Percentiles rank a stretch among this genome's conserved stretches.
Conservation (phyloP, 2,113 vertebrate genomes). For the Tragelaphus scriptus region DNA sequence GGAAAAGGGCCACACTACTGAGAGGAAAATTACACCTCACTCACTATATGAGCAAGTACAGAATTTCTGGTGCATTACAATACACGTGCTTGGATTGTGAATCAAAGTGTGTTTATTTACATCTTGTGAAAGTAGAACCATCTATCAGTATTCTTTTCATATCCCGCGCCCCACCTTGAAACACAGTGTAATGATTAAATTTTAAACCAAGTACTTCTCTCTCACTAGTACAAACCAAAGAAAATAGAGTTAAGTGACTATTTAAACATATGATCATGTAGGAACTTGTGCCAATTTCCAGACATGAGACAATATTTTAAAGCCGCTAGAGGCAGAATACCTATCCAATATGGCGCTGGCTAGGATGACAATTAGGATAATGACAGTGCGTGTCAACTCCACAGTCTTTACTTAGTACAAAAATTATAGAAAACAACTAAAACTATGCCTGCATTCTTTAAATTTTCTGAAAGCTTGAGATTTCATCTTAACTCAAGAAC, state of each 20-base stretch:
- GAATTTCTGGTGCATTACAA: not conserved
- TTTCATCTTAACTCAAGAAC: not conserved
- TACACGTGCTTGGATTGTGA: not conserved
- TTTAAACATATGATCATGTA: not conserved
- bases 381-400: not conserved
- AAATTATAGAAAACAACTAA: not conserved
- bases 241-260: not conserved
- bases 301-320: not conserved
- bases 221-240: not conserved
- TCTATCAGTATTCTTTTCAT: not conserved
- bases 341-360: not conserved
- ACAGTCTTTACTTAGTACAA: not conserved
- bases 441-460: not conserved
- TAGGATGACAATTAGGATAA: not conserved
- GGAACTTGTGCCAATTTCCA: not conserved
- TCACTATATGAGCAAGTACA: not conserved
- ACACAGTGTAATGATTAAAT: not conserved
- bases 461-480: not conserved
- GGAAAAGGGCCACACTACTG: not conserved
- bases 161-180: not conserved
- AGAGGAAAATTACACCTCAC: not conserved
- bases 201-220: not conserved
- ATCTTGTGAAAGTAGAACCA: constrained; percentile 9
- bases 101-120: not conserved
- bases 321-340: not conserved